phyloP scores from a whole-genome alignment of 2,113 vertebrate genomes.

The Peromyscus californicus region DNA sequence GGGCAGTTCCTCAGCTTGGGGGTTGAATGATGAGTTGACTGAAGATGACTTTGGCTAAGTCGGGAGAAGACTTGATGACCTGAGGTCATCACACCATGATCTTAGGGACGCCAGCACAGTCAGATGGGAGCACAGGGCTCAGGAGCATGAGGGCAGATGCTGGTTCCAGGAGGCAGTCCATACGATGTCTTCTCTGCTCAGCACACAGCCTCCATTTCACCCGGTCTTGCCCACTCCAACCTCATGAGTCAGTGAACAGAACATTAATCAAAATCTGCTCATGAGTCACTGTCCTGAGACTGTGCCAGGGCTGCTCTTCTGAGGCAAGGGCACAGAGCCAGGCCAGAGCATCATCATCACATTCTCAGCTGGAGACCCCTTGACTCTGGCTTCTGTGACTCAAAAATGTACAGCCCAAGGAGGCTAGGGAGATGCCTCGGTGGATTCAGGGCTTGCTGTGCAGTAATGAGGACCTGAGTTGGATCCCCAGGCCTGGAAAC shows the following conservation, averaged over 20 bases:
- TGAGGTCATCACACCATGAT: neutral
- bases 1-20: neutral
- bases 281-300: slow-evolving; percentile 37
- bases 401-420: neutral
- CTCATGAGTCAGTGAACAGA: neutral
- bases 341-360: neutral
- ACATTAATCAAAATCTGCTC: neutral
- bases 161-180: neutral
- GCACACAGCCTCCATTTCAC: neutral
- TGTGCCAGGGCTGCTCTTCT: neutral
- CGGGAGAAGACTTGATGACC: neutral
- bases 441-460: neutral
- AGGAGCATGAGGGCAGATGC: neutral
- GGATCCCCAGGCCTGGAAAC: too few relatives aligned
- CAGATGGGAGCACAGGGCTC: neutral
- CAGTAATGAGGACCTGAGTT: too few relatives aligned
- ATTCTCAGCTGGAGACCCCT: neutral
- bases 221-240: neutral
- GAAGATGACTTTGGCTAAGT: neutral
- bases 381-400: neutral
- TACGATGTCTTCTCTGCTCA: neutral
- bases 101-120: neutral
- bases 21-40: neutral
- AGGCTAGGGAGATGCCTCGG: neutral
- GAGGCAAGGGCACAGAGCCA: neutral